phyloP scores from a whole-genome alignment of 1,140 invertebrate genomes.

The Tetragonula clypearis region DNA sequence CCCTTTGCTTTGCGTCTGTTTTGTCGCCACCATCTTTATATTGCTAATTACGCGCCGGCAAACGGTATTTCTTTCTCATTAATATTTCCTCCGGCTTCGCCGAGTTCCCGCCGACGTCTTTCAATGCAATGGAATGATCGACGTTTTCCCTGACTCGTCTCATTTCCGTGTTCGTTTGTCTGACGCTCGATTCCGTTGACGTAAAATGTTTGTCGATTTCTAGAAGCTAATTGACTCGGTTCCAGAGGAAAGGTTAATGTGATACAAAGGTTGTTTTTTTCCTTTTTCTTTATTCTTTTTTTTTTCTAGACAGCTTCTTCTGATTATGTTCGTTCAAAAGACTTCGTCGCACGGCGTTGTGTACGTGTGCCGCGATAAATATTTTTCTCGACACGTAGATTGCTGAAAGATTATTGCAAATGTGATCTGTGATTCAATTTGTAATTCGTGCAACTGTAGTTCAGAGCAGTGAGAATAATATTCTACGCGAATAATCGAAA shows the following conservation, averaged over 20 bases:
- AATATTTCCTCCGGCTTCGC: slow-evolving; percentile 28
- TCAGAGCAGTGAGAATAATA: no score
- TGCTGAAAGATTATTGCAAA: no score
- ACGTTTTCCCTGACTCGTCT: background rate
- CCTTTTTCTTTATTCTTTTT: background rate
- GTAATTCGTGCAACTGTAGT: no score
- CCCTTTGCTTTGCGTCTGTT: background rate
- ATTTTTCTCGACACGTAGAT: no score
- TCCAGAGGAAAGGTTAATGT: background rate
- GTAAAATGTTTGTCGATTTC: background rate
- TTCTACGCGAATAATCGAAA: no score
- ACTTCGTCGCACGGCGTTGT: no score
- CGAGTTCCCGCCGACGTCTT: background rate
- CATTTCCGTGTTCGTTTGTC: slow-evolving; percentile 18
- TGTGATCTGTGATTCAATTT: no score
- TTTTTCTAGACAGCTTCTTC: background rate
- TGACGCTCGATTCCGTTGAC: background rate
- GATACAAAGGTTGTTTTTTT: background rate
- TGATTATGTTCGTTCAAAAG: background rate
- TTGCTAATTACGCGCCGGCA: slow-evolving; percentile 32
- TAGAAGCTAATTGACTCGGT: background rate
- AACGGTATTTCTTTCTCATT: slow-evolving; percentile 39
- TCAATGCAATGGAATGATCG: background rate
- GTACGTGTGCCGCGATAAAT: no score
- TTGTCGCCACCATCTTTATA: background rate